Base-by-base conservation (phyloP, 2,113 vertebrate genomes). In the Menura novaehollandiae region DNA sequence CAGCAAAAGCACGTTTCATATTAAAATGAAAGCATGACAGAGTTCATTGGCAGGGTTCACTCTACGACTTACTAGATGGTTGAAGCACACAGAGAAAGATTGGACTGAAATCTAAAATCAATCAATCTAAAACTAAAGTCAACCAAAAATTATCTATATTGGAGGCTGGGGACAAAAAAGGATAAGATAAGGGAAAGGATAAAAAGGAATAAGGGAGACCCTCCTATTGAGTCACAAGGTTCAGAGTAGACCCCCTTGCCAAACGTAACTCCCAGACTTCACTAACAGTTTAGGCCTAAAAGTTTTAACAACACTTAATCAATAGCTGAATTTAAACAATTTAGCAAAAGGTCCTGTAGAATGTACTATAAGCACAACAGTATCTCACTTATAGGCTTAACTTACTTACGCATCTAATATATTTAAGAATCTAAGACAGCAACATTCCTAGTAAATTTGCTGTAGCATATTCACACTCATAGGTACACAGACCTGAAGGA, bases 401-500 rank as follows among this genome's bases (percentile, higher is more conserved):
- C 5, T 47, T 89, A 51, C 4, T 23, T 37, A 37, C 0, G 0
- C 43, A 55, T 76, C 14, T 55, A 62, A 35, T 30, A 19, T 69
- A 23, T 30, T 62, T 56, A 55, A 33, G 41, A 23, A 49, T 69
- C 41, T 37, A 43, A 23, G 49, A 69, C 21, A 63, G 47, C 79
- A 43, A 37, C 18, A 43, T 43, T 63, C 12, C 15, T 43, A 43
- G n/a, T 16, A 49, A 41, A 18, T 83, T 69, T 55, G 30, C 26
- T 69, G 11, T 47, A 27, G 11, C 8, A 43, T 69, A 28, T 76
- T 69, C 20, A 32, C 18, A 27, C 6, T 69, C 8, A 5, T 5
- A 32, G 6, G 10, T 53, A 33, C 55, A 37, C 47, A 76, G 24
- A 41, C 26, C 30, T 68, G 32, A 18, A 53, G n/a, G 24, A 41